phyloP scores from a whole-genome alignment of 2,797 vertebrate species.

The Cossypha niveicapilla region DNA sequence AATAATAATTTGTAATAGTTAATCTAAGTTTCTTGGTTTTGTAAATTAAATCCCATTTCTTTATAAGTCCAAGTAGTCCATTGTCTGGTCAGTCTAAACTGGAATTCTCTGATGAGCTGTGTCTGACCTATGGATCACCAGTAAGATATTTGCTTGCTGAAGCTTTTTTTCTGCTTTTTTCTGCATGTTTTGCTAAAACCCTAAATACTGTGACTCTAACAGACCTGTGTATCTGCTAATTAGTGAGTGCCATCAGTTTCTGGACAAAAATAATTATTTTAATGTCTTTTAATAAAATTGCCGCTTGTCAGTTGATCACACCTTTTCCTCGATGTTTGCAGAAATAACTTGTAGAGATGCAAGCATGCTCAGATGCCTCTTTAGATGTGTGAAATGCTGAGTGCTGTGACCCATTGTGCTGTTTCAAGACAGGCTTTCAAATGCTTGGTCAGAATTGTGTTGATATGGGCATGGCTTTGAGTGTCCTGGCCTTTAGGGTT shows the following conservation, averaged over 20 bases:
- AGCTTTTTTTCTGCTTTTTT: neutral
- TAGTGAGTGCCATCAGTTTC: neutral
- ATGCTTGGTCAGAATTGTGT: neutral
- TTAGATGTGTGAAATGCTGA: neutral
- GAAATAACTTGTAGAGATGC: neutral
- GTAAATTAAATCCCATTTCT: neutral
- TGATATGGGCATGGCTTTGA: rapidly evolving
- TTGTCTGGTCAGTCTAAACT: neutral
- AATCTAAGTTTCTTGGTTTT: neutral
- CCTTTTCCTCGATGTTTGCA: neutral
- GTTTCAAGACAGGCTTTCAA: neutral
- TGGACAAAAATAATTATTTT: neutral
- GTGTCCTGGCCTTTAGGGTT: neutral
- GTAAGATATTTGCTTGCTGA: neutral
- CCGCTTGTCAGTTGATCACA: neutral
- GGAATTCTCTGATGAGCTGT: neutral
- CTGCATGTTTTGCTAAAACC: neutral
- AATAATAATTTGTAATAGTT: neutral
- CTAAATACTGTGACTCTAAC: neutral
- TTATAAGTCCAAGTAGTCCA: neutral
- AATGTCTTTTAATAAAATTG: neutral
- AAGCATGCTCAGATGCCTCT: neutral
- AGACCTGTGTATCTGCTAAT: neutral
- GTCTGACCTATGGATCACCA: neutral
- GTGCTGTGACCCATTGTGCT: neutral